A percentile compares a stretch with the other conserved stretches of the same genome.
These are phyloP conservation scores for Alethe diademata DNA, from an alignment of 2,113 vertebrate species.

Conservation along the genomic window DNA sequence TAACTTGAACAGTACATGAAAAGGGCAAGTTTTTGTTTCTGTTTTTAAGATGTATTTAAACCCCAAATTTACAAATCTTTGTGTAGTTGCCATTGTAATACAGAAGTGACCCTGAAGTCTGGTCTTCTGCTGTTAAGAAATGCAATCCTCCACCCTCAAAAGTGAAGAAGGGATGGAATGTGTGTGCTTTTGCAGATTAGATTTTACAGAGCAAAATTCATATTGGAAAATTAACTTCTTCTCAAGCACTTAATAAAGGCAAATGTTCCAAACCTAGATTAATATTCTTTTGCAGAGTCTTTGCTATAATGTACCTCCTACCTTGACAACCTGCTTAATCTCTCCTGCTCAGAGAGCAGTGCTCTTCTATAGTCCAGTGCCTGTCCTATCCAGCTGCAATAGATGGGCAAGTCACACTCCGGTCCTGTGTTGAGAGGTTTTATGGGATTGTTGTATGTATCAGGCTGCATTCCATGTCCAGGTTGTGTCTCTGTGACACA, in stretches of 20 bases:
- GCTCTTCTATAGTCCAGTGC: not conserved
- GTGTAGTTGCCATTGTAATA: not conserved
- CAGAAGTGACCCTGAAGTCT: not conserved
- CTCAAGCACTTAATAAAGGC: not conserved
- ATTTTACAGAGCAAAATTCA: not conserved
- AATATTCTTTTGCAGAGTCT: not conserved
- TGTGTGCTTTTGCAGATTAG: not conserved
- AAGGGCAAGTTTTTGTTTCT: not conserved
- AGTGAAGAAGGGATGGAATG: not conserved
- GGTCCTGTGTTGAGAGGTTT: not conserved
- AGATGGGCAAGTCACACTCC: not conserved
- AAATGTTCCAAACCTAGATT: not conserved
- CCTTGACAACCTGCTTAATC: not conserved
- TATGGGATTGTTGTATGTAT: not conserved
- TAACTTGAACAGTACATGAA: not conserved
- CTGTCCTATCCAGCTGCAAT: not conserved
- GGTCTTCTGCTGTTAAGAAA: not conserved
- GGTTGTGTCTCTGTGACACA: not conserved
- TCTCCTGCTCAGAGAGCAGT: not conserved
- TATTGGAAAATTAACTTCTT: not conserved
- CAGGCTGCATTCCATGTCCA: not conserved
- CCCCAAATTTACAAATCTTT: not conserved
- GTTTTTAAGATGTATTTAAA: not conserved
- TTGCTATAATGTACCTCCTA: not conserved
- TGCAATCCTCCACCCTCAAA: fast-evolving